Evolutionary conservation across 1,140 invertebrate genomes (phyloP), one percentile per base, ranked within the genome.

Genomic region (Drosophila kikkawai): DNA sequence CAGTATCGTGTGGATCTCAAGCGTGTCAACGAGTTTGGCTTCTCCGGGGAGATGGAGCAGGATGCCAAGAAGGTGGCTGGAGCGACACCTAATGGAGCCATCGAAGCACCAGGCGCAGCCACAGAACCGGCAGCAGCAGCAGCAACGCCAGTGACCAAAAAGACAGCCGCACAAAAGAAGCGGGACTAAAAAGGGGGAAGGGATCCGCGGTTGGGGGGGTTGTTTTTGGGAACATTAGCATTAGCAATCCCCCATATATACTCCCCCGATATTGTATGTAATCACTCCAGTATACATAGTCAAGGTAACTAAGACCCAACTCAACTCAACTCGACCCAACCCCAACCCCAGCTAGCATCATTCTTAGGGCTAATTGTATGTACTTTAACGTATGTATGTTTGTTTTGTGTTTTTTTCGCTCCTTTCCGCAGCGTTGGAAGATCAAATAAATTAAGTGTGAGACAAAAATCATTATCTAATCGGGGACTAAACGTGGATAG

Each of bases 21-120:
- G 36, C 95, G 99, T 81, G 95, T 99, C 4, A 99, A 99, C 94
- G 99, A 99, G 93, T 99, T 98, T 94, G 99, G 99, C 34, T 98
- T 96, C 92, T 95, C 96, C 22, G 96, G 95, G 4, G 96, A 97
- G 92, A 95, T 95, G 95, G 95, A 95, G 92, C 94, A 73, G 67
- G 50, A 71, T 15, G 78, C 80, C 58, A 82, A 86, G 22, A 74
- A 75, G 19, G 9, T 76, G 48, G 66, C 67, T 12, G 77, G 63
- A 29, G 37, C 68, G 41, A 15, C 64, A 3, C 45, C 69, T 3
- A 63, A 55, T 26, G 66, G 68, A n/a, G 78, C 85, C 13, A 86
- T 91, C 22, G 82, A 90, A 44, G 83, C 37, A 26, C 19, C 56
- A 7, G 55, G 17, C 2, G n/a, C 56, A 5, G 29, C 7, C 15